A percentile compares a stretch with the other conserved stretches of the same genome.
Evolutionary conservation across 2,797 vertebrate genomes (phyloP).

Genomic region (Pterois miles): DNA sequence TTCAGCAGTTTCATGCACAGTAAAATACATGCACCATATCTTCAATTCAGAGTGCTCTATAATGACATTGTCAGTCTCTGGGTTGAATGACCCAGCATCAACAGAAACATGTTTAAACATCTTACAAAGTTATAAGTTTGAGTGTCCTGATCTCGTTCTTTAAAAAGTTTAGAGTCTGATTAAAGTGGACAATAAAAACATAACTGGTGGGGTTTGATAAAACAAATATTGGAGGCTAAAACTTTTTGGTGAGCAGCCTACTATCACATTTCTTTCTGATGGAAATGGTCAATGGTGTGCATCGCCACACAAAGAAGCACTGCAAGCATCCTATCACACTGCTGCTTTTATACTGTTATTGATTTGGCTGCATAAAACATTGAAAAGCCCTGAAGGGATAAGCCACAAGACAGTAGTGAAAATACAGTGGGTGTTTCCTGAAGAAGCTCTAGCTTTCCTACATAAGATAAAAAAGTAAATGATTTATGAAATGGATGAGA

Average conservation of each 20-base stretch:
- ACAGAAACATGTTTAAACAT: not conserved
- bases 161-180: too few relatives aligned
- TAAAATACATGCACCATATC: not conserved
- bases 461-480: not conserved
- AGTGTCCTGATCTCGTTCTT: not conserved
- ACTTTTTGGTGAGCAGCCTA: not conserved
- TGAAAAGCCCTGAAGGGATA: conserved; percentile 40
- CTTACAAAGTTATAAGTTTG: not conserved
- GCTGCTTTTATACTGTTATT: conserved; percentile 30
- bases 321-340: conserved; percentile 20
- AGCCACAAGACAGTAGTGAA: conserved; percentile 10
- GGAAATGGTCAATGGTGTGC: not conserved
- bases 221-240: not conserved
- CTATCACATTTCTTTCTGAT: not conserved
- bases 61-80: not conserved
- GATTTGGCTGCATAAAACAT: conserved; percentile 63
- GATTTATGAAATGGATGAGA: not conserved
- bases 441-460: not conserved
- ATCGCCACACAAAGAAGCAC: not conserved
- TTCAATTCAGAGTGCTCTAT: not conserved
- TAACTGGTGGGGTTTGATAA: not conserved
- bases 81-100: not conserved
- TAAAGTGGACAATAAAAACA: not conserved
- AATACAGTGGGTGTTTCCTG: not conserved
- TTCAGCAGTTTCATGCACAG: not conserved